A percentile compares a stretch with the other conserved stretches of the same genome.
Evolutionary conservation across 2,113 vertebrate genomes (phyloP).

Genomic region (Paedocypris sp.): DNA sequence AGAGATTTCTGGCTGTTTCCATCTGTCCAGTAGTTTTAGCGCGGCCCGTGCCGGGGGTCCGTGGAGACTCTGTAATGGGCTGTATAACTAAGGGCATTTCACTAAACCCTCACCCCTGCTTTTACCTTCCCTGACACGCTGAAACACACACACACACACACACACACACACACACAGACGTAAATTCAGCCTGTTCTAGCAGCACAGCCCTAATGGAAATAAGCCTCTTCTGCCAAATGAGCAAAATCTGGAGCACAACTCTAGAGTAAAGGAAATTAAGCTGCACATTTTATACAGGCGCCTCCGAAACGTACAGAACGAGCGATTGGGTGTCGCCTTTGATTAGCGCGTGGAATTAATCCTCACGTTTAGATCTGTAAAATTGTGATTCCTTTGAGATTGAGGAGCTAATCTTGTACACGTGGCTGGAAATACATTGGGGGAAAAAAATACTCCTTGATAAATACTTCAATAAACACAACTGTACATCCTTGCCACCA

Average conservation of each 20-base stretch:
- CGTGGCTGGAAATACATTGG: too few relatives aligned
- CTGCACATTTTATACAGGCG: constrained; percentile 3
- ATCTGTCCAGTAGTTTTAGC: constrained; percentile 40
- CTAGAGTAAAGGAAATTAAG: constrained; percentile 21
- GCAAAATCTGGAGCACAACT: constrained; percentile 18
- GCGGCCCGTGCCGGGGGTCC: constrained; percentile 11
- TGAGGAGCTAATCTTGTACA: neutral
- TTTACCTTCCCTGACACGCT: constrained; percentile 5
- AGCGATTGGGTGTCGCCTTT: constrained; percentile 13
- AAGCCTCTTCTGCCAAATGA: constrained; percentile 22
- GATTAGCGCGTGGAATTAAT: constrained; percentile 7
- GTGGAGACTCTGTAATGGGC: constrained; percentile 23
- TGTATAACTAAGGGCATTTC: constrained; percentile 27
- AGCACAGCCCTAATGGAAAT: constrained; percentile 11
- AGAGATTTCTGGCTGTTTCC: constrained; percentile 6
- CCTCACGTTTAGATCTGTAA: neutral
- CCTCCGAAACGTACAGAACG: constrained; percentile 5
- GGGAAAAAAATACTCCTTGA: too few relatives aligned
- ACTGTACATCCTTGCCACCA: too few relatives aligned
- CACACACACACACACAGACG: constrained; percentile 6
- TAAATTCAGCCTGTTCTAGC: constrained; percentile 9
- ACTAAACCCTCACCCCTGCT: constrained; percentile 10
- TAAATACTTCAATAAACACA: too few relatives aligned
- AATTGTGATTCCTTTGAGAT: neutral
- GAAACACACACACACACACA: constrained; percentile 10